A percentile compares a stretch with the other conserved stretches of the same genome.
Conservation (phyloP, 2,113 vertebrate genomes). For the Seriola aureovittata region DNA sequence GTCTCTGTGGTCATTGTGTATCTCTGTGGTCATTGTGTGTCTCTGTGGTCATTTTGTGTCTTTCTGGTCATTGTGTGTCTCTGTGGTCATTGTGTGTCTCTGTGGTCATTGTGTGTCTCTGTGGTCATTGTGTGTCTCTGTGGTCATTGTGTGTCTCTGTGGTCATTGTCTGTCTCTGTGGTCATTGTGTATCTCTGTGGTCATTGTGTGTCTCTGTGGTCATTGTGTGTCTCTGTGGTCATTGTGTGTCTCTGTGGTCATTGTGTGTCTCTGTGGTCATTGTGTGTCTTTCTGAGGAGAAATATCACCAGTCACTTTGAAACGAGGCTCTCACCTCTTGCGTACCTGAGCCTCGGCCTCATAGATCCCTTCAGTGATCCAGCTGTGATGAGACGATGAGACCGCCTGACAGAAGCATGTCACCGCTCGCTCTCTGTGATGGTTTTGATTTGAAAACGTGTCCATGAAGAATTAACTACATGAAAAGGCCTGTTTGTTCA, state of each 20-base stretch:
- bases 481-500: conserved; percentile 13
- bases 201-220: neutral
- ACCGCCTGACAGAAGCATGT: neutral
- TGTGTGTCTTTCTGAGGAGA: neutral
- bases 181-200: neutral
- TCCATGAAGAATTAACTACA: conserved; percentile 45
- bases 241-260: neutral
- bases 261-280: neutral
- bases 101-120: neutral
- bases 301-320: neutral
- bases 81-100: too few species aligned
- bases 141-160: neutral
- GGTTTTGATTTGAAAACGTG: conserved; percentile 4
- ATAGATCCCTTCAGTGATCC: neutral
- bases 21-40: too few species aligned
- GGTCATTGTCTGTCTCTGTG: neutral
- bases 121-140: neutral
- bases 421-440: conserved; percentile 18
- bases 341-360: neutral
- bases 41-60: neutral
- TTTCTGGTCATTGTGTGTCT: neutral
- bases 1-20: too few species aligned
- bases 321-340: neutral
- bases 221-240: neutral
- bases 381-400: neutral